Evolutionary conservation across 1,140 invertebrate genomes (phyloP).

Genomic region (Drosophila sp.): DNA sequence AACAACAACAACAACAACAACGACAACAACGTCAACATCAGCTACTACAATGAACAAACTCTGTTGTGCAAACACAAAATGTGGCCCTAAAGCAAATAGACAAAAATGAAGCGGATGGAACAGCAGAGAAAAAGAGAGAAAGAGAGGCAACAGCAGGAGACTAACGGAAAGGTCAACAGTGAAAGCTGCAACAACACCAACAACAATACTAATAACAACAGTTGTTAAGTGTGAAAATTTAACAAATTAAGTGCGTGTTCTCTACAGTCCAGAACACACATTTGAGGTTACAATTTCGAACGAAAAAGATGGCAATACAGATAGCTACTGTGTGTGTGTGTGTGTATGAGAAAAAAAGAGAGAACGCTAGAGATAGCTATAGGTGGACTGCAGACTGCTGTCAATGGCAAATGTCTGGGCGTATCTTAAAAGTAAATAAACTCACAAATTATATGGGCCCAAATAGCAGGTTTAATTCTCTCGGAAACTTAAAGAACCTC

Average conservation of each 20-base stretch:
- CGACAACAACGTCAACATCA: conserved; percentile 37
- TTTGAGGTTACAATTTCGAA: conserved; percentile 9
- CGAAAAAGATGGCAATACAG: conserved; percentile 1
- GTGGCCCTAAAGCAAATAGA: conserved; percentile 46
- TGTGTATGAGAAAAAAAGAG: not conserved
- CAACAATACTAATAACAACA: conserved; percentile 49
- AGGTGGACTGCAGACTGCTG: conserved; percentile 21
- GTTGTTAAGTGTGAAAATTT: conserved; percentile 77
- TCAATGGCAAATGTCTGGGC: conserved; percentile 43
- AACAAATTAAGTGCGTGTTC: conserved; percentile 72
- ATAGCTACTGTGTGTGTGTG: not conserved
- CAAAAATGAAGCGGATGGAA: conserved; percentile 11
- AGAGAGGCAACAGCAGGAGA: conserved; percentile 21
- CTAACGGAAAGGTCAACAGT: conserved; percentile 73
- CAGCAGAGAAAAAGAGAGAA: conserved; percentile 12
- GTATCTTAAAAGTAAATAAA: conserved; percentile 37
- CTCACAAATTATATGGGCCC: conserved; percentile 18
- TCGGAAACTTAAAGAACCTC: not conserved
- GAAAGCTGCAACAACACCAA: conserved; percentile 54
- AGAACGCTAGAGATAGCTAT: not conserved
- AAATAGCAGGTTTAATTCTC: not conserved
- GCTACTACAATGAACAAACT: conserved; percentile 47
- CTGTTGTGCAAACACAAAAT: conserved; percentile 52
- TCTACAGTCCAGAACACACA: conserved; percentile 10
- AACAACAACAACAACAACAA: conserved; percentile 32